Conservation (phyloP, 2,797 vertebrate genomes). For the Clarias platycephalus region DNA sequence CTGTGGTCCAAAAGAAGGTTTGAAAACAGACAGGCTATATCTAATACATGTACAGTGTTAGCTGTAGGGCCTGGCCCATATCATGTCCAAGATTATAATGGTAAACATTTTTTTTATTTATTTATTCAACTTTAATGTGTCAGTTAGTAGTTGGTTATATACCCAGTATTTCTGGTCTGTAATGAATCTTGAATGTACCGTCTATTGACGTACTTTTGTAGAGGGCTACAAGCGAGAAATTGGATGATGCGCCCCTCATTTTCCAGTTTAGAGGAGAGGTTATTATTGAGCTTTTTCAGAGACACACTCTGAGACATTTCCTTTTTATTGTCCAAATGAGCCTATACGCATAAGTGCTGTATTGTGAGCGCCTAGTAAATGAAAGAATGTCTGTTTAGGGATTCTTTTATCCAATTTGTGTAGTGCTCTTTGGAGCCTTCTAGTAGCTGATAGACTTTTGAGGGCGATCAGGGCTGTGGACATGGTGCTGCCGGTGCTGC, state of each 20-base stretch:
- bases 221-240: constrained; percentile 20
- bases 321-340: constrained; percentile 26
- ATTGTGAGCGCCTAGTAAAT: constrained; percentile 26
- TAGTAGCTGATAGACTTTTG: constrained; percentile 23
- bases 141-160: not conserved
- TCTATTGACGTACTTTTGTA: constrained; percentile 21
- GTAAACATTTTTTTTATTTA: not conserved
- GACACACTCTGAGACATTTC: not conserved
- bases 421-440: constrained; percentile 3
- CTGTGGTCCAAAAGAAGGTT: not conserved
- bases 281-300: constrained; percentile 16
- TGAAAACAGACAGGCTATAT: not conserved
- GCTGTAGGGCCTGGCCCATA: not conserved
- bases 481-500: constrained; percentile 27
- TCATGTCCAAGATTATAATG: not conserved
- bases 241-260: constrained; percentile 18
- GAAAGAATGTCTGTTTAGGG: constrained; percentile 29
- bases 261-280: constrained; percentile 9
- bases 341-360: not conserved
- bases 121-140: not conserved
- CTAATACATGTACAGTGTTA: not conserved
- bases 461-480: constrained; percentile 53
- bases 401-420: constrained; percentile 27
- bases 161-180: not conserved
- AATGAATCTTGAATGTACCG: constrained; percentile 1